Base-by-base conservation (phyloP, 2,113 vertebrate species). In the Perognathus longimembris region DNA sequence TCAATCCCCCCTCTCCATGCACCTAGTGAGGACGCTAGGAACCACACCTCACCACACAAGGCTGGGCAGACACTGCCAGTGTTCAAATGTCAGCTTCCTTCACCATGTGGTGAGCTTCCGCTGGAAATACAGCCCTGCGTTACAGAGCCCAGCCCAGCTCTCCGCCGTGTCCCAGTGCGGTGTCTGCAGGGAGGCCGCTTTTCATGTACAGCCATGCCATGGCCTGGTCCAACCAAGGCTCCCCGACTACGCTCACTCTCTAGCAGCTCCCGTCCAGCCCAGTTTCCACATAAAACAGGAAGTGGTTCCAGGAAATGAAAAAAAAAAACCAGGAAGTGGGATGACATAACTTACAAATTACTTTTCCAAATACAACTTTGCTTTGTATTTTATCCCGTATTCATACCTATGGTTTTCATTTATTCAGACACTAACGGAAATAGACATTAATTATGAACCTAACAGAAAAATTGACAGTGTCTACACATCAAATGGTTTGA, bases 361-460 rank as follows among this genome's bases (percentile, higher is more conserved):
- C 36, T 88, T 91, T 77, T 70, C 50, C 54, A 78, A 89, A 79
- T 81, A 61, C n/a, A 20, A 42, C 73, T 90, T 74, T 63, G 32
- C 77, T 81, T 59, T 69, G 32, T 69, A 32, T 32, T 30, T 26
- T 45, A 70, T 86, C 21, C 21, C n/a, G 26, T n/a, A n/a, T 18
- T 54, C 50, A 54, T 18, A 54, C 15, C 12, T 14, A 12, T 54
- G 15, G 50, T 54, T 66, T 80, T 86, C 75, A 88, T 77, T 85
- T 66, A 92, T 70, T 64, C 75, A 88, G 63, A 50, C 32, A 12
- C 32, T 81, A 45, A 88, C 74, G 34, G 73, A 38, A 8, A 7
- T 28, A 71, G 79, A 26, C 36, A 73, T 30, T 54, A 61, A 82
- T 34, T 71, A 78, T 3, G 42, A 73, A 80, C 38, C 4, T n/a